Percentiles rank a stretch among this genome's conserved stretches.
phyloP scores from a whole-genome alignment of 2,888 invertebrate genomes.

The Rutpela maculata region DNA sequence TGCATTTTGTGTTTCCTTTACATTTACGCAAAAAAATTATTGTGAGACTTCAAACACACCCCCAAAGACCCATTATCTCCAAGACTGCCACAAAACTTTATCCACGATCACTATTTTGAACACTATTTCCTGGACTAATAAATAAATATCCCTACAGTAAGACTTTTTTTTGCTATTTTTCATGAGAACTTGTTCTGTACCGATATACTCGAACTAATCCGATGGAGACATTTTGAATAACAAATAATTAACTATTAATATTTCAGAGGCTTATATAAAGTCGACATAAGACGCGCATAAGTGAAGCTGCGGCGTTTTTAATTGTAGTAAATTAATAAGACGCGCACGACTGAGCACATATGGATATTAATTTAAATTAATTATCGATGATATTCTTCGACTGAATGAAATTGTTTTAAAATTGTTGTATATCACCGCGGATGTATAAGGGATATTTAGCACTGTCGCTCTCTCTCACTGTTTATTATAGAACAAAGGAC shows the following conservation, averaged over 20 bases:
- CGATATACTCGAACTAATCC: background rate
- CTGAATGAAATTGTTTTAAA: constrained; percentile 10
- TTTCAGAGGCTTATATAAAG: background rate
- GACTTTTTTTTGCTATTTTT: background rate
- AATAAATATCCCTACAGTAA: constrained; percentile 11
- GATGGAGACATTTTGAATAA: background rate
- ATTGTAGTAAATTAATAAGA: constrained; percentile 32
- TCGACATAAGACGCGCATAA: constrained; percentile 5
- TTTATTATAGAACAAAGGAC: no score
- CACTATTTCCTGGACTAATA: no score
- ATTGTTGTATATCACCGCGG: background rate
- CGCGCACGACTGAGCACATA: constrained; percentile 12
- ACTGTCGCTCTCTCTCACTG: no score
- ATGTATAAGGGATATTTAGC: no score
- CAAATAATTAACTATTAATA: constrained; percentile 10
- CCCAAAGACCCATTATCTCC: no score
- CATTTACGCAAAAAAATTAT: no score
- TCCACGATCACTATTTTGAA: no score
- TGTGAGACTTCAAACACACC: no score
- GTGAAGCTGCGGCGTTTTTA: constrained; percentile 1
- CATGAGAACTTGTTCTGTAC: constrained; percentile 1
- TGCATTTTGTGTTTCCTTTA: no score
- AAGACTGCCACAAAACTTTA: no score
- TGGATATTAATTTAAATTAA: constrained; percentile 15
- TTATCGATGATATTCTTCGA: background rate